A percentile compares a stretch with the other conserved stretches of the same genome.
Conservation (phyloP, 2,113 vertebrate species). For the Sminthopsis crassicaudata region DNA sequence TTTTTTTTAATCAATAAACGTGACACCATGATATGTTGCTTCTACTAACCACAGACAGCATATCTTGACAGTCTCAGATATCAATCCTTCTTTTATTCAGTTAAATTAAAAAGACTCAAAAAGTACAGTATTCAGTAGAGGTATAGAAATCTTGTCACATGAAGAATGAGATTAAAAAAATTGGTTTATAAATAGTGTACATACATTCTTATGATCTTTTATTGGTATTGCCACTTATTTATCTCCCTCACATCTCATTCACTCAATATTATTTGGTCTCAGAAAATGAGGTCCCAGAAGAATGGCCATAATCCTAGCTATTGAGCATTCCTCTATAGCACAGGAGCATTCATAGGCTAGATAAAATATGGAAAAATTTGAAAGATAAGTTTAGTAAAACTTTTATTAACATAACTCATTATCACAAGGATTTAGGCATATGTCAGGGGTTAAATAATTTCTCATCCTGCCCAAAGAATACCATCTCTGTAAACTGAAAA, state of each 20-base stretch:
- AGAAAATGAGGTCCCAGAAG: not conserved
- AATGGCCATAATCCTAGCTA: not conserved
- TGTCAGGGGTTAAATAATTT: slow-evolving; percentile 26
- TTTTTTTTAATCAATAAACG: not conserved
- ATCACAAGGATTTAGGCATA: slow-evolving; percentile 15
- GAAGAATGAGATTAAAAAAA: not conserved
- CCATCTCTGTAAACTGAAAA: slow-evolving; percentile 53
- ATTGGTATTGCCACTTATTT: not conserved
- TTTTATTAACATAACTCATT: slow-evolving; percentile 28
- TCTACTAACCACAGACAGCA: not conserved
- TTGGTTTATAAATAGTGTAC: not conserved
- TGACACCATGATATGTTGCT: not conserved
- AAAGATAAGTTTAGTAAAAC: slow-evolving; percentile 11
- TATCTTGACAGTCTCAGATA: not conserved
- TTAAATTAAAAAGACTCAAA: not conserved
- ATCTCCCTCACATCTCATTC: too few relatives aligned
- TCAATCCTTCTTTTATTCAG: not conserved
- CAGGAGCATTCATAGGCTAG: not conserved
- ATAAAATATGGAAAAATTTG: slow-evolving; percentile 19
- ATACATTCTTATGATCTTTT: not conserved
- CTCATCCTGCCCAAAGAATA: not conserved
- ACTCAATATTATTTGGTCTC: not conserved
- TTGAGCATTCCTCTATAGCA: not conserved
- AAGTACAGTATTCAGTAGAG: not conserved
- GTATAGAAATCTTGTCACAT: not conserved